phyloP scores from a whole-genome alignment of 2,113 vertebrate species.

The Microcebus murinus region DNA sequence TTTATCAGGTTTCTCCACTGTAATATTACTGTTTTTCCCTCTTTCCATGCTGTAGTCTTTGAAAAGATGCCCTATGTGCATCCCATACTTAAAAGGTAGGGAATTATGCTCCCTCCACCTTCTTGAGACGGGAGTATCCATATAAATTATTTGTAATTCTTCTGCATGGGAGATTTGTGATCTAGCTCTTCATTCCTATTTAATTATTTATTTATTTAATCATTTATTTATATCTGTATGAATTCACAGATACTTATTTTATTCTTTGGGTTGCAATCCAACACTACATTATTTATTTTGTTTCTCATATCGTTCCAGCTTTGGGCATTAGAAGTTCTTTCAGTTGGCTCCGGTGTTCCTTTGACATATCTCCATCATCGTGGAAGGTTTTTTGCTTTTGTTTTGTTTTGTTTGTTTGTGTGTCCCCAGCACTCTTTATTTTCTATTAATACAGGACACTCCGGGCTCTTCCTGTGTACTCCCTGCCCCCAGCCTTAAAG shows the following conservation, averaged over 20 bases:
- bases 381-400: neutral
- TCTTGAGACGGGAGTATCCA: neutral
- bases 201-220: neutral
- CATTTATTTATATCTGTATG: neutral
- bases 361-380: neutral
- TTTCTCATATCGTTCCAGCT: neutral
- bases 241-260: neutral
- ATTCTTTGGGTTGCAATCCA: neutral
- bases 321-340: neutral
- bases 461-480: neutral
- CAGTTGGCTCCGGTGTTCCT: neutral
- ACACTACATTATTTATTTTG: neutral
- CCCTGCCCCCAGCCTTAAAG: neutral
- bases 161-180: neutral
- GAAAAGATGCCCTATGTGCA: neutral
- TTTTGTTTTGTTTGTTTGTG: neutral
- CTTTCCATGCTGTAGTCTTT: neutral
- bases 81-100: neutral
- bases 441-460: neutral
- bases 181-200: neutral
- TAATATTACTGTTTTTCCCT: neutral
- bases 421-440: neutral
- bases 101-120: neutral
- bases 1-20: neutral
- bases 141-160: neutral